Evolutionary conservation across 2,113 vertebrate species (phyloP), one percentile per base, ranked within the genome.

Genomic region (Amazona guildingii): DNA sequence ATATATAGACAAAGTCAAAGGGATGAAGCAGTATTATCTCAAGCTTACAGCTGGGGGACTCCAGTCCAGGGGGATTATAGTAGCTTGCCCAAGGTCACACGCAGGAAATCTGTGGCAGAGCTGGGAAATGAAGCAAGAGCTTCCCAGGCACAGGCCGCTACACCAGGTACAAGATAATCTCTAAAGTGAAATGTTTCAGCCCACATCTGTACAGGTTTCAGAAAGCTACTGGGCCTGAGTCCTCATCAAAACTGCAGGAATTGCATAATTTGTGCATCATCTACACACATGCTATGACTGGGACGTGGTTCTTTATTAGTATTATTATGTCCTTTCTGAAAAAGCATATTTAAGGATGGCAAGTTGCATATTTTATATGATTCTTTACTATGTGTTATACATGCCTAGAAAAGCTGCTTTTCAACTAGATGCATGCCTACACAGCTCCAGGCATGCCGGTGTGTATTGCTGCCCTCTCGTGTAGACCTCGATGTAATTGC

Each of bases 401-500:
- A 5, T 18, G 46, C 52, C 61, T 64, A 37, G 84, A 73, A 86
- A 83, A 57, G 13, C 66, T 49, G 62, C 61, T 78, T 75, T 66
- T 37, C 37, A 24, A 11, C 0, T 11, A 23, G 52, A 37, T 14
- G 25, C 1, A 0, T 3, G 35, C 46, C 69, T 37, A 5, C 2
- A 2, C 43, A 12, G 67, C 37, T 74, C 3, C 41, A 68, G 67
- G 31, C 61, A 4, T 49, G 84, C 33, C 68, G 19, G 80, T 29
- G 2, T 17, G 72, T n/a, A 17, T 29, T 96, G 94, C 96, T 97
- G 96, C 96, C 96, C 97, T 96, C 97, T 96, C 13, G 89, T 83
- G 97, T 82, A 69, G 16, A 31, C 63, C 82, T 51, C 9, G 24
- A 5, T 78, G 86, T 49, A 86, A 96, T 12, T 95, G 94, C 94